Evolutionary conservation across 2,113 vertebrate genomes (phyloP), one percentile per base, ranked within the genome.

Genomic region (Phasianus colchicus): DNA sequence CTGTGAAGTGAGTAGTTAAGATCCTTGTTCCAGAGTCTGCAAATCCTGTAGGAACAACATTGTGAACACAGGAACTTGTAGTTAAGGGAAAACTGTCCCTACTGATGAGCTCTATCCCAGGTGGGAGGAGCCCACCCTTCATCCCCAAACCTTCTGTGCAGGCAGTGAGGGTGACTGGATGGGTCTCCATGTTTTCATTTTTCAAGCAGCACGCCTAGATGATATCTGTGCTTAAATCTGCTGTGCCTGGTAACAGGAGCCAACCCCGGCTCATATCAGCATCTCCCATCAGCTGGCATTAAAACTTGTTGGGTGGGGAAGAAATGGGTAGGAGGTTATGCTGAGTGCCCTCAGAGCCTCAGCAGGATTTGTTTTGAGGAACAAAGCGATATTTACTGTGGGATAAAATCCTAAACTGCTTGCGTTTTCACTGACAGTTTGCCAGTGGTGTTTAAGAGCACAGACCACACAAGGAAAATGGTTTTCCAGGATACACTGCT

Each of bases 381-480:
- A 86, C 88, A 50, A 65, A 22, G 10, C 43, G 38, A 40, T 93
- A 90, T 71, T 71, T 75, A 52, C 40, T 92, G 60, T 87, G 90
- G 92, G 91, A 95, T 88, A 88, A 47, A 93, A 91, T 65, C 55
- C 21, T 69, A 87, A 90, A 89, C 67, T 58, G 65, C 83, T 84
- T 89, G 69, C 12, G 0, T 77, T 93, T 95, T 77, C 6, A 0
- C 93, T 97, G 96, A 94, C 42, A 86, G 82, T 75, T 91, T 95
- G 95, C 86, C 93, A 93, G 48, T 92, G 70, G 29, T 93, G 78
- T 88, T 92, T 90, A n/a, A 90, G 69, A 85, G 71, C 85, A 89
- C 76, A 85, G 93, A 96, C 91, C 93, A 95, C 89, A 96, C 90
- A 96, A 69, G 20, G 34, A 87, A 97, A 94, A 78, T 83, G 52